Evolutionary conservation across 2,113 vertebrate species (phyloP), one percentile per base, ranked within the genome.

Genomic region (Alaudala cheleensis): DNA sequence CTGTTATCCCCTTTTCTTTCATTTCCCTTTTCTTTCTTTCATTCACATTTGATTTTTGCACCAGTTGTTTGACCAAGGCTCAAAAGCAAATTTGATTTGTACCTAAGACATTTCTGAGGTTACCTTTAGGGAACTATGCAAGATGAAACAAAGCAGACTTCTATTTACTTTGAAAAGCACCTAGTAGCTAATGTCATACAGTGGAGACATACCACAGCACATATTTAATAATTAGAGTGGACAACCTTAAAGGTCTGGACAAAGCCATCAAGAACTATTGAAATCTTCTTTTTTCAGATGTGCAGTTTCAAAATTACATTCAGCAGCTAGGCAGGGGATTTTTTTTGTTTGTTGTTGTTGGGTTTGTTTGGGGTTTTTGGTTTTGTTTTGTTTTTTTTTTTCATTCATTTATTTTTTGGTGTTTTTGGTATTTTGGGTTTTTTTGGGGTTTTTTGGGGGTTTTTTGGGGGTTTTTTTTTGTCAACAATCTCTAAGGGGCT

Each of bases 151-250:
- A 95, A 96, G 53, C 86, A 97, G 91, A 89, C 82, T 86, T 92
- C 31, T 95, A 11, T 96, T 97, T 96, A 53, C 60, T 93, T 97
- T 96, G 95, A 95, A 97, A 95, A 96, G 83, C 40, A 86, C 94
- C 90, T 95, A 97, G 86, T 84, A 96, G 37, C 82, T 93, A 92
- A 86, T 94, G 89, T 88, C 87, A 69, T 67, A 64, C 79, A 71
- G 87, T 81, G 86, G 88, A 97, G 88, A 90, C 91, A 76, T 91
- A 92, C 66, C 14, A 6, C 79, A 96, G 92, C 49, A 39, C 49
- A 58, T 54, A 66, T 94, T 96, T 88, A 83, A 37, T 89, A 96
- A 92, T 83, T 77, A 89, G 87, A 94, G 79, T 34, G 66, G 97
- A 88, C 84, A 97, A 77, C 81, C 73, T 96, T 94, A 90, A 93